phyloP scores from a whole-genome alignment of 2,888 invertebrate genomes.

The Enchytraeus crypticus region DNA sequence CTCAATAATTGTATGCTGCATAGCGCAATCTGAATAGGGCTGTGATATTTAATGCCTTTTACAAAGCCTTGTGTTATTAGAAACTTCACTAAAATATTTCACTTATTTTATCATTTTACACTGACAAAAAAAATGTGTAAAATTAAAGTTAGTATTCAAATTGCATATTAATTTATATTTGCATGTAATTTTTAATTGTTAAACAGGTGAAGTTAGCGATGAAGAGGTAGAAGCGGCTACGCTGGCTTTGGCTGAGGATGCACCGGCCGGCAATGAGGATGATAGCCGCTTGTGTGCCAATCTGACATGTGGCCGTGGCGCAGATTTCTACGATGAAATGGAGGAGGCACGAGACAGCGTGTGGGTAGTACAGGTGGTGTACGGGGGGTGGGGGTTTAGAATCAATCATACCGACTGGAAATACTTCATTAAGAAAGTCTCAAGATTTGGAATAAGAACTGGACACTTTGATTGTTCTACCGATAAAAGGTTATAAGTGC shows the following conservation, averaged over 20 bases:
- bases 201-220: slow-evolving; percentile 39
- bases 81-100: no score
- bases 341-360: slow-evolving; percentile 55
- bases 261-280: not conserved
- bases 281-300: slow-evolving; percentile 7
- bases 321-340: slow-evolving; percentile 50
- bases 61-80: no score
- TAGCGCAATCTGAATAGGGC: no score
- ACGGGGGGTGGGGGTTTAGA: not conserved
- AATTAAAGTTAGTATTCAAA: no score
- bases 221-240: slow-evolving; percentile 37
- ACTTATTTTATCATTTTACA: no score
- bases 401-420: slow-evolving; percentile 48
- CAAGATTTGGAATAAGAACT: slow-evolving; percentile 51
- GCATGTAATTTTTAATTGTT: not conserved
- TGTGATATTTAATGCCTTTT: no score
- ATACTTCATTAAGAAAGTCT: slow-evolving; percentile 45
- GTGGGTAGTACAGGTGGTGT: slow-evolving; percentile 51
- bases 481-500: slow-evolving; percentile 44
- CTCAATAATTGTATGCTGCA: no score
- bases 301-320: slow-evolving; percentile 46
- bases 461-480: slow-evolving; percentile 51
- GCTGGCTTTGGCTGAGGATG: slow-evolving; percentile 8
- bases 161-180: no score
- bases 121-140: no score